Evolutionary conservation across 1,140 invertebrate species (phyloP), one percentile per base, ranked within the genome.

Genomic region (Leptinotarsa lineolata): DNA sequence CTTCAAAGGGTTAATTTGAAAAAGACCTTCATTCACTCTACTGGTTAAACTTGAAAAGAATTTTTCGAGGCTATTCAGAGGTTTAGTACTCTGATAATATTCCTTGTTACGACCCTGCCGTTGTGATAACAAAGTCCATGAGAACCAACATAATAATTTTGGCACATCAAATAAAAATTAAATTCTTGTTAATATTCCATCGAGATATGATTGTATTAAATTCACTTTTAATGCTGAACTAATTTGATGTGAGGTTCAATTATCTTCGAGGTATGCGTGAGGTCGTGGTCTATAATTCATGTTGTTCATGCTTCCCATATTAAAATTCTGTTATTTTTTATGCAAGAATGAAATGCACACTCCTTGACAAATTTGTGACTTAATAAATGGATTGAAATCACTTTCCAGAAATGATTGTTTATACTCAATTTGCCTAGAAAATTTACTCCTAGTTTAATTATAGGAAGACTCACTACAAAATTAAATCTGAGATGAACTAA

Each of bases 201-300:
- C 48, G 48, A 54, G 48, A 16, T 54, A 54, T 54, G 48, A 54
- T n/a, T 54, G 48, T 54, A 54, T 54, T 54, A 54, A 54, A 54
- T 54, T 54, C 48, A n/a, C 15, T 54, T 54, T 54, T 54, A 54
- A 54, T 54, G 48, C n/a, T 54, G n/a, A 54, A 54, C 48, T 54
- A 54, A 54, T 54, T 54, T 8, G 48, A 54, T 54, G 15, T 54
- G 16, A 54, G 4, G 6, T 16, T 54, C 48, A 54, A n/a, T 5
- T 54, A 54, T 54, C 48, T 54, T 18, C n/a, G 4, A 54, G 48
- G 2, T 54, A 54, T 54, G 48, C 48, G 48, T 54, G 48, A 54
- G 48, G 48, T 54, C 48, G 48, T 18, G 15, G 15, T 54, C 48
- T 54, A 54, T 54, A 54, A 54, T 54, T 54, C 15, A 54, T n/a